Conservation (phyloP, 2,797 vertebrate genomes). For the Loris lydekkerianus region DNA sequence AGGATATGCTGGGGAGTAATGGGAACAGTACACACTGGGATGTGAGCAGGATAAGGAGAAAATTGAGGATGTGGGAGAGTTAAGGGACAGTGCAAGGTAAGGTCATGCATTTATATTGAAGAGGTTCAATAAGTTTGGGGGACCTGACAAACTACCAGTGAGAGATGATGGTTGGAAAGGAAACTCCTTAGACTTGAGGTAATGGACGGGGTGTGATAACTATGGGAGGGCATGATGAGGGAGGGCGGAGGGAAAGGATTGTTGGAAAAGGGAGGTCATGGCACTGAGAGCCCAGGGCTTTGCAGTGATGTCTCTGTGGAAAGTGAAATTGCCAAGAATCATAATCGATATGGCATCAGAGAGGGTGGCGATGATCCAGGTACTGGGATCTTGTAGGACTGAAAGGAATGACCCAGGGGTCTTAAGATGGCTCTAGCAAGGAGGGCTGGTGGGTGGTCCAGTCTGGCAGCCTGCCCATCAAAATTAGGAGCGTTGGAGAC, state of each 20-base stretch:
- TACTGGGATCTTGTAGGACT: neutral
- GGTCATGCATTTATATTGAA: neutral
- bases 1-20: neutral
- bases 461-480: neutral
- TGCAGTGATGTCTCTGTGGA: neutral
- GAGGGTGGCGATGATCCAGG: neutral
- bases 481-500: neutral
- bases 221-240: accelerated
- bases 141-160: neutral
- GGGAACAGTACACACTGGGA: neutral
- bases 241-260: too few species aligned
- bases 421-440: too few species aligned
- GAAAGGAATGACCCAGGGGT: neutral
- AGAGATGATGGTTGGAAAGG: neutral
- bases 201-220: too few species aligned
- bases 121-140: neutral
- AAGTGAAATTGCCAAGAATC: neutral
- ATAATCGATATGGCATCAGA: neutral
- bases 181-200: neutral
- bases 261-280: too few species aligned
- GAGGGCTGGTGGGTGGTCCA: neutral
- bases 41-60: neutral
- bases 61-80: neutral
- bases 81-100: neutral
- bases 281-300: too few species aligned